These are phyloP conservation scores for Epizoanthus rinbou DNA, from an alignment of 92 coral and sea anemone genomes.

Conservation along the genomic window DNA sequence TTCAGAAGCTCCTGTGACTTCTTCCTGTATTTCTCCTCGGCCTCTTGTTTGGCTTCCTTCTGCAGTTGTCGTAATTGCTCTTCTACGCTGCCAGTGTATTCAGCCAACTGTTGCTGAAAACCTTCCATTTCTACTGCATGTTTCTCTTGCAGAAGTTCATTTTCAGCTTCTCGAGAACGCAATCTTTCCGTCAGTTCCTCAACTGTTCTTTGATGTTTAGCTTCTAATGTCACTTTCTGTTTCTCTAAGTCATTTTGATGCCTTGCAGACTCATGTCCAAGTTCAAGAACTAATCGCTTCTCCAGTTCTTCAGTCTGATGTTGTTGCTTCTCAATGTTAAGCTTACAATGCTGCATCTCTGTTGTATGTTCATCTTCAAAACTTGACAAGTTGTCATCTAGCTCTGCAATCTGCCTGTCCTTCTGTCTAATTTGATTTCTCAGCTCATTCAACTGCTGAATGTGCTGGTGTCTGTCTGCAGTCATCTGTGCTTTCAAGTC, in stretches of 20 bases:
- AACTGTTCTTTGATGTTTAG: slow-evolving; percentile 42
- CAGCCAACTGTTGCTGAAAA: slow-evolving; percentile 63
- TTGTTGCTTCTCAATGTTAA: slow-evolving; percentile 68
- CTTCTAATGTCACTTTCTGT: slow-evolving; percentile 45
- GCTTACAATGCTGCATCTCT: slow-evolving; percentile 71
- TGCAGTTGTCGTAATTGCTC: slow-evolving; percentile 64
- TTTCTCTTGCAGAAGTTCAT: slow-evolving; percentile 56
- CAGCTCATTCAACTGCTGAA: slow-evolving; percentile 57
- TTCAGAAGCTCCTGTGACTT: background rate
- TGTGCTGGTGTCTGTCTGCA: slow-evolving; percentile 30
- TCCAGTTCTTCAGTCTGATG: slow-evolving; percentile 83
- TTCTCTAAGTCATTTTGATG: slow-evolving; percentile 68
- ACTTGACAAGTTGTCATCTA: slow-evolving; percentile 82
- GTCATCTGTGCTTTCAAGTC: slow-evolving; percentile 31
- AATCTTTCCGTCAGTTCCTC: slow-evolving; percentile 53
- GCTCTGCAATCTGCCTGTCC: slow-evolving; percentile 69
- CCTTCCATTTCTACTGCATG: slow-evolving; percentile 72
- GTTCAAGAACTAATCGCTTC: slow-evolving; percentile 79
- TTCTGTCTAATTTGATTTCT: slow-evolving; percentile 64
- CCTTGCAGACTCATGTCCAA: slow-evolving; percentile 78
- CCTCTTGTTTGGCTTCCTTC: slow-evolving; percentile 54
- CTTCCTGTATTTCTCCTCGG: slow-evolving; percentile 47
- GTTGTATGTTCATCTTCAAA: slow-evolving; percentile 86
- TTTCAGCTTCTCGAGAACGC: slow-evolving; percentile 58
- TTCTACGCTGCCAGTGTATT: slow-evolving; percentile 71